Conservation (phyloP, 2,888 invertebrate genomes). For the Tipula helvola region DNA sequence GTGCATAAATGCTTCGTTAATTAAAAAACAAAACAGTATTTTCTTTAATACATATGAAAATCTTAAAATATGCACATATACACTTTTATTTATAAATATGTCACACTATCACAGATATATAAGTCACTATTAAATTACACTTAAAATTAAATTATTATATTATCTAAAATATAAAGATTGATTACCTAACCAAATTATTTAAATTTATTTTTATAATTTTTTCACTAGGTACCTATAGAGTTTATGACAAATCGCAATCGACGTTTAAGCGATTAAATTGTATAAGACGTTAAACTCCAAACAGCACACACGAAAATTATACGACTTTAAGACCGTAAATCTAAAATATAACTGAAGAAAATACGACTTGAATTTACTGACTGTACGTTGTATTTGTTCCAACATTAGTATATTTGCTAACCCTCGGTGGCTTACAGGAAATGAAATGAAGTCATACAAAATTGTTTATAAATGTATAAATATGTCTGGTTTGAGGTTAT, state of each 20-base stretch:
- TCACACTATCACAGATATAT: background rate
- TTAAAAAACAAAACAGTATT: background rate
- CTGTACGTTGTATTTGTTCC: background rate
- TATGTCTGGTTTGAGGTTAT: background rate
- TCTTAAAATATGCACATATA: background rate
- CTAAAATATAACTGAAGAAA: background rate
- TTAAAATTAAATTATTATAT: background rate
- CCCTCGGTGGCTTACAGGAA: background rate
- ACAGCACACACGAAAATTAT: background rate
- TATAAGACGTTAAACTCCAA: background rate
- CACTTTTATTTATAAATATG: background rate
- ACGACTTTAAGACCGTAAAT: background rate
- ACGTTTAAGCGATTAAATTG: background rate
- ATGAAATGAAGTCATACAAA: background rate
- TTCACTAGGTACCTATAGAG: background rate
- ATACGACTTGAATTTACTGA: background rate
- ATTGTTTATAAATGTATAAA: background rate
- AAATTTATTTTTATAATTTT: background rate
- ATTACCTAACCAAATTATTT: background rate
- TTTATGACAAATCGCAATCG: background rate
- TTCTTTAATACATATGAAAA: background rate
- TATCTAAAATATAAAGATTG: background rate
- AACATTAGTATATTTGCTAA: background rate
- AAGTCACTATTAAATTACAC: background rate
- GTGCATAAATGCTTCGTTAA: background rate